Evolutionary conservation across 2,888 invertebrate species (phyloP).

Genomic region (Synergus gifuensis): DNA sequence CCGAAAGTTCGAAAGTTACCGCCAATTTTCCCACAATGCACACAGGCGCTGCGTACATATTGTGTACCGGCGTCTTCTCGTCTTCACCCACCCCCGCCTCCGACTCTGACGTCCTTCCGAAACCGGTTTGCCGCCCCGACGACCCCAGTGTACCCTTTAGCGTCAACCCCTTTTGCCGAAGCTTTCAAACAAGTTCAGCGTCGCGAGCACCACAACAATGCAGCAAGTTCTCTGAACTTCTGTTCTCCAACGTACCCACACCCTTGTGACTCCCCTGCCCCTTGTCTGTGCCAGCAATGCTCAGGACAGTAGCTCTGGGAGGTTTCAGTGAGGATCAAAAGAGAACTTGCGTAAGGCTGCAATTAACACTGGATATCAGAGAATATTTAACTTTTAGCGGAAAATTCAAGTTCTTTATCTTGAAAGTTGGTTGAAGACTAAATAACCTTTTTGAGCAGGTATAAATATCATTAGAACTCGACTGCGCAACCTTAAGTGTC

Average conservation of each 20-base stretch:
- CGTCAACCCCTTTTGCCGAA: conserved; percentile 49
- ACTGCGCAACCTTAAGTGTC: no score
- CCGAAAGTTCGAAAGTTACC: conserved; percentile 54
- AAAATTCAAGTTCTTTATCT: no score
- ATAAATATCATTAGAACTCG: no score
- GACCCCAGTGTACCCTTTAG: conserved; percentile 30
- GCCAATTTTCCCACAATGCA: conserved; percentile 53
- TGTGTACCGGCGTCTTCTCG: conserved; percentile 57
- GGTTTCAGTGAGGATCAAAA: background rate
- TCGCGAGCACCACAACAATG: conserved; percentile 71
- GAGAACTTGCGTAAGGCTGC: no score
- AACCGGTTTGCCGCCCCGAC: conserved; percentile 42
- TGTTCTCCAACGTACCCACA: conserved; percentile 47
- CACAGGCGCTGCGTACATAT: conserved; percentile 58
- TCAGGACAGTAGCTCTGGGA: background rate
- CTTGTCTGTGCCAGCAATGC: background rate
- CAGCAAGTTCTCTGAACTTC: conserved; percentile 70
- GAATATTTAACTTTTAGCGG: no score
- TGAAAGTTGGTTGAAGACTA: no score
- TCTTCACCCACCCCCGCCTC: conserved; percentile 34
- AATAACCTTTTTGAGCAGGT: no score
- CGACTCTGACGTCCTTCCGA: conserved; percentile 22
- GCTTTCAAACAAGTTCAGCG: conserved; percentile 65
- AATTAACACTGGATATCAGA: no score
- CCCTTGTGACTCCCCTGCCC: conserved; percentile 44